Evolutionary conservation across 2,888 invertebrate genomes (phyloP), one percentile per base, ranked within the genome.

Genomic region (Panopea generosa): DNA sequence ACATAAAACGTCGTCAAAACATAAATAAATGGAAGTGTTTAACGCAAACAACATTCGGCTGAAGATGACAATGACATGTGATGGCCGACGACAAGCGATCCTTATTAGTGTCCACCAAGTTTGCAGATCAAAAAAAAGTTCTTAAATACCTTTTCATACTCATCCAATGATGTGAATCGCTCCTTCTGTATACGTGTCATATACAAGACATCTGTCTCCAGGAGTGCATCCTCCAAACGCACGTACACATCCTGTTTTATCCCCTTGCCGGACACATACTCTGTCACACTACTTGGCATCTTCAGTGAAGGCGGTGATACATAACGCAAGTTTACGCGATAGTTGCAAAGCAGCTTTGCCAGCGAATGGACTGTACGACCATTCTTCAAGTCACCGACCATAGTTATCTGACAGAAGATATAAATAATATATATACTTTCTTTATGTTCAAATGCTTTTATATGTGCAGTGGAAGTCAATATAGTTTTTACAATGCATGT

Each of bases 121-220:
- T n/a, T n/a, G n/a, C n/a, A n/a, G n/a, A n/a, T n/a, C n/a, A n/a
- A n/a, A n/a, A n/a, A n/a, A n/a, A n/a, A n/a, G n/a, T n/a, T n/a
- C n/a, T n/a, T n/a, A n/a, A n/a, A n/a, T 74, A 89, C 98, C 94
- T 95, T 94, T 75, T 97, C 94, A 92, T 99, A 99, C 87, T 98
- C 97, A 77, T 96, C 96, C 87, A 96, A 94, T 40, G 95, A 95
- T 7, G 94, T 92, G 92, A 99, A 99, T 86, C 99, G 94, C 93
- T 99, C 99, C 53, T 96, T 95, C 92, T 99, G 99, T 86, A 99
- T 98, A 85, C 99, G 95, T 0, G 99, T 99, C 96, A 99, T 97
- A 91, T 99, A 99, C 33, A 99, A 94, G 0, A 99, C 99, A 93
- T 99, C 99, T 0, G 99, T 99, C 77, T 97, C 97, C 0, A 96